Conservation (phyloP, 2,888 invertebrate genomes). For the Margaritifera margaritifera region DNA sequence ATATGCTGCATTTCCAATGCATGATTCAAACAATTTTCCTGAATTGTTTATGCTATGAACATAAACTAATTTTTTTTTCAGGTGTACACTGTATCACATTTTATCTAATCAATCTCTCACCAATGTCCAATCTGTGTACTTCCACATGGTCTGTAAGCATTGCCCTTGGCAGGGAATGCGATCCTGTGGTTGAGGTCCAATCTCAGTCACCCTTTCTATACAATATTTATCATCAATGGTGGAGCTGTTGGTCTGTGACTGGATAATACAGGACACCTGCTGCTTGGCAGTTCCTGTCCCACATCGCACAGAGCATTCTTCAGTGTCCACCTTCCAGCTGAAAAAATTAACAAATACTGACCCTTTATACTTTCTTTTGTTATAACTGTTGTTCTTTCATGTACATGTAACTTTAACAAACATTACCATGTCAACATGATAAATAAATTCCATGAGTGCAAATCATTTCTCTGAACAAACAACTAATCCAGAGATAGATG, state of each 20-base stretch:
- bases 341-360: constrained; percentile 12
- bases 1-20: too few relatives aligned
- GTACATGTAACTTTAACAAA: too few relatives aligned
- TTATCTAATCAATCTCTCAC: constrained; percentile 72
- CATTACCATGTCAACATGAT: too few relatives aligned
- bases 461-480: background rate
- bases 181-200: constrained; percentile 75
- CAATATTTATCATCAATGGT: constrained; percentile 33
- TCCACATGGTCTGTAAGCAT: constrained; percentile 81
- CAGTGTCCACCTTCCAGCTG: constrained; percentile 78
- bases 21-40: too few relatives aligned
- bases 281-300: constrained; percentile 80
- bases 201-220: constrained; percentile 67
- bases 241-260: constrained; percentile 34
- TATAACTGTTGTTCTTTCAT: too few relatives aligned
- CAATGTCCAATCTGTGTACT: constrained; percentile 82
- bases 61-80: too few relatives aligned
- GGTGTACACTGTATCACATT: background rate
- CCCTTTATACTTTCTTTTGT: too few relatives aligned
- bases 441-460: too few relatives aligned
- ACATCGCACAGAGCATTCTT: constrained; percentile 82
- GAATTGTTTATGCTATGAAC: too few relatives aligned
- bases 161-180: constrained; percentile 78
- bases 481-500: background rate
- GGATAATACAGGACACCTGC: constrained; percentile 78